Conservation (phyloP, 2,797 vertebrate genomes). For the Rousettus madagascariensis region DNA sequence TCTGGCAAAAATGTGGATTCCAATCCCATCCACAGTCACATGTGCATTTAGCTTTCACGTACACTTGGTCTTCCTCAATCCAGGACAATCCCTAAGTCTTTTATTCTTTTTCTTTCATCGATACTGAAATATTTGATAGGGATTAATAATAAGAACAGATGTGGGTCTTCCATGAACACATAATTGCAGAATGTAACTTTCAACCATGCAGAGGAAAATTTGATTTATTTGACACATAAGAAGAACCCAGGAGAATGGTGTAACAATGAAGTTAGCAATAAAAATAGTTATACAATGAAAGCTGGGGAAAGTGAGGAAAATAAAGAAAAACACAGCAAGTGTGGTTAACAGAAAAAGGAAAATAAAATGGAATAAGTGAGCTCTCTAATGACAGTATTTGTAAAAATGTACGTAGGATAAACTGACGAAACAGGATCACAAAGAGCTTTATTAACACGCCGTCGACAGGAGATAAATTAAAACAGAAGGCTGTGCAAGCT, state of each 20-base stretch:
- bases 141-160: background rate
- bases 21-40: too few species aligned
- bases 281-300: fast-evolving
- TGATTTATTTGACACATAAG: background rate
- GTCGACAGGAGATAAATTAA: background rate
- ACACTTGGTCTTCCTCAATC: too few species aligned
- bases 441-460: too few species aligned
- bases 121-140: fast-evolving
- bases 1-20: too few species aligned
- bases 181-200: background rate
- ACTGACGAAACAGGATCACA: background rate
- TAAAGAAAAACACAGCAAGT: background rate
- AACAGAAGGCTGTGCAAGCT: background rate
- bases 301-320: background rate
- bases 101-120: too few species aligned
- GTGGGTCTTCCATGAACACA: background rate
- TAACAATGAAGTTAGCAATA: fast-evolving
- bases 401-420: too few species aligned
- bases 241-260: fast-evolving
- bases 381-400: too few species aligned
- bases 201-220: background rate
- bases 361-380: background rate
- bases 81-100: too few species aligned
- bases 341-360: background rate
- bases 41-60: too few species aligned